Conservation (phyloP, 1,140 invertebrate genomes). For the Anthonomus grandis region DNA sequence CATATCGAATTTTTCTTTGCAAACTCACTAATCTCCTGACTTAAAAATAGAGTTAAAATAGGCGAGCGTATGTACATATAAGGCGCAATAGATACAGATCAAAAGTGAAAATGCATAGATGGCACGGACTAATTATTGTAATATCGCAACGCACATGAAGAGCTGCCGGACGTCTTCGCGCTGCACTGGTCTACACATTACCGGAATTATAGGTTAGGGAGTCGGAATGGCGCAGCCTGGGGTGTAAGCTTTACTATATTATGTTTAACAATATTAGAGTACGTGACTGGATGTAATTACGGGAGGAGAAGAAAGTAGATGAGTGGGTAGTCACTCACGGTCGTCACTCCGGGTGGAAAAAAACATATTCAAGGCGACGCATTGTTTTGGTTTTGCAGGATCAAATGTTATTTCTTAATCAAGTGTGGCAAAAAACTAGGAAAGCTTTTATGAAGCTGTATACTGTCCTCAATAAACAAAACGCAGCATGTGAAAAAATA, state of each 20-base stretch:
- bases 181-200: neutral
- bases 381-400: no score
- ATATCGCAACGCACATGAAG: slow-evolving; percentile 1
- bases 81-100: slow-evolving; percentile 1
- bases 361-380: neutral
- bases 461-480: no score
- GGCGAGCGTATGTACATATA: no score
- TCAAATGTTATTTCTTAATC: no score
- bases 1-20: no score
- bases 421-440: no score
- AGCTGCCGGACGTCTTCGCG: slow-evolving; percentile 1
- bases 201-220: slow-evolving; percentile 5
- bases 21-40: no score
- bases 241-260: slow-evolving; percentile 1
- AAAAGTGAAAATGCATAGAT: slow-evolving; percentile 1
- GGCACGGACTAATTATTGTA: slow-evolving; percentile 4
- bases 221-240: no score
- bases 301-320: neutral
- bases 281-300: slow-evolving; percentile 5
- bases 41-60: no score
- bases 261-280: slow-evolving; percentile 6
- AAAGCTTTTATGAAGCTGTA: no score
- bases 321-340: slow-evolving; percentile 5
- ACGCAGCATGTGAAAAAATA: no score
- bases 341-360: neutral